Evolutionary conservation across 2,113 vertebrate genomes (phyloP), one percentile per base, ranked within the genome.

Genomic region (Lepidothrix coronata): DNA sequence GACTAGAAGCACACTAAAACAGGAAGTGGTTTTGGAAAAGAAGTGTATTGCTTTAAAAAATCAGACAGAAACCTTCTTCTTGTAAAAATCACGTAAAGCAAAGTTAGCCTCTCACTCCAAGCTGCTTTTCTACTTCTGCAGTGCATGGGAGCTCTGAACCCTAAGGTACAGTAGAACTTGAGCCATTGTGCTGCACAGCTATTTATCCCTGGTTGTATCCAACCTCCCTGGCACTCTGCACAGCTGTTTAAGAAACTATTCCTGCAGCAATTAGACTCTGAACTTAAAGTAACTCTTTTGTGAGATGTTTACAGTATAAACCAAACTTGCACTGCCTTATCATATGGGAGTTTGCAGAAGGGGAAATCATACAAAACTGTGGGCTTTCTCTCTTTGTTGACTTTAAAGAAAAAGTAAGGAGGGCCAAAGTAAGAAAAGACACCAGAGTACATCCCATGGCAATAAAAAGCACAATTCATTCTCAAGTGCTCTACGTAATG

Each of bases 381-480:
- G 51, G 59, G 39, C 55, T 88, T 92, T 85, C 57, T 92, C 28
- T 44, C 65, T 84, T 75, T 68, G 37, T 89, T 91, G 88, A 86
- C 28, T 81, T 72, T 27, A 88, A 88, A 63, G 41, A 92, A 63
- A 85, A 93, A 87, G 73, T 59, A 72, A 91, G 25, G 41, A 82
- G 46, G 19, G 22, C 12, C 48, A 71, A 91, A 91, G 66, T 62
- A 54, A 79, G 51, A 88, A 88, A 90, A 89, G 31, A 52, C 65
- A 75, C 1, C 27, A 63, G 48, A 77, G 48, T 49, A 41, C 82
- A 88, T 89, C n/a, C 30, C 12, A 3, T 70, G 49, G 74, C 24
- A 76, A 66, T 86, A 88, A 91, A 91, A 92, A 93, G 52, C 74
- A 70, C 77, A 89, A 82, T 87, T 89, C 63, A 58, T 87, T 96